Evolutionary conservation across 2,113 vertebrate genomes (phyloP).

Genomic region (Melanostigma gelatinosum): DNA sequence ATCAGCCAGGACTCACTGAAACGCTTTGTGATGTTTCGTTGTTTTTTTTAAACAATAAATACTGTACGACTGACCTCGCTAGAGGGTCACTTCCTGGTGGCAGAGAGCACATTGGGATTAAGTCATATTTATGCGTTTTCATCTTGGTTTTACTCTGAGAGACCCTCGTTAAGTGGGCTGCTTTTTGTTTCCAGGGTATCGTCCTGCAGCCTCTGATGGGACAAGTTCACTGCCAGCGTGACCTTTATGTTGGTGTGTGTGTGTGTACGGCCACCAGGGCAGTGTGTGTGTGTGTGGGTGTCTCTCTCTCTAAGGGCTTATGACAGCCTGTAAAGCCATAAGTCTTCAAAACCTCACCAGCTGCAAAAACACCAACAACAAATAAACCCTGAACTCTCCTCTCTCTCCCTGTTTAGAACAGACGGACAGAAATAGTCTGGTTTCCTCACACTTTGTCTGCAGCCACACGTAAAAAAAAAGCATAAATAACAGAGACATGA

Average conservation of each 20-base stretch:
- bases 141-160: not conserved
- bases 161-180: not conserved
- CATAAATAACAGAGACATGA: not conserved
- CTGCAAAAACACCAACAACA: conserved; percentile 57
- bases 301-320: not conserved
- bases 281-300: conserved; percentile 20
- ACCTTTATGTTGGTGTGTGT: conserved; percentile 18
- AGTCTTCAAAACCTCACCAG: conserved; percentile 44
- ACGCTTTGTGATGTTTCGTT: not conserved
- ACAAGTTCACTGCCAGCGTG: conserved; percentile 1
- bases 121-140: conserved; percentile 33
- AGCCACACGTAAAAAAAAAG: conserved; percentile 1
- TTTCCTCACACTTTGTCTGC: conserved; percentile 24
- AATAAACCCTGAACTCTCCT: conserved; percentile 13
- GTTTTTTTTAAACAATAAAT: not conserved
- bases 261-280: not conserved
- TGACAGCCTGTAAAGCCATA: not conserved
- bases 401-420: conserved; percentile 18
- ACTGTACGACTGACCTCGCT: not conserved
- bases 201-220: conserved; percentile 30
- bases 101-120: too few relatives aligned
- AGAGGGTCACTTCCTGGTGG: too few relatives aligned
- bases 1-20: not conserved
- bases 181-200: conserved; percentile 37
- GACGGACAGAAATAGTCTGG: conserved; percentile 37